These are phyloP conservation scores for Megamerina dolium DNA, from an alignment of 2,888 invertebrate species.

Conservation along the genomic window DNA sequence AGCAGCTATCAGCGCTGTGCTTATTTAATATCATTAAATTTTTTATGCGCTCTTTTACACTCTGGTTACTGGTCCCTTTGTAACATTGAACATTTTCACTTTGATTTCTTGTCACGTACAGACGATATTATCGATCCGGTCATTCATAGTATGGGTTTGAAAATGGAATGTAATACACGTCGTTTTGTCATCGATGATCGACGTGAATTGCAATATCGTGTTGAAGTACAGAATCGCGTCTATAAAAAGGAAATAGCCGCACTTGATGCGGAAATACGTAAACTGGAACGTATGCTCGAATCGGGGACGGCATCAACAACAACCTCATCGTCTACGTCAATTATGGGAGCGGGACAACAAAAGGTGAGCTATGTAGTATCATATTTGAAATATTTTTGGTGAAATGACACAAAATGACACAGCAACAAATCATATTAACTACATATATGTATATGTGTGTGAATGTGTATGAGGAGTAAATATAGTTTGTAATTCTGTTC, in stretches of 20 bases:
- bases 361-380: conserved; percentile 27
- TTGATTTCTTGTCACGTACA: too few species aligned
- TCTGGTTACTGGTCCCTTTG: too few species aligned
- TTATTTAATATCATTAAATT: too few species aligned
- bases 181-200: conserved; percentile 77
- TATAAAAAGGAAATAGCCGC: conserved; percentile 77
- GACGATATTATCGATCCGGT: conserved; percentile 71
- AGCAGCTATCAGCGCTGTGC: too few species aligned
- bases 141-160: conserved; percentile 81
- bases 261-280: conserved; percentile 70
- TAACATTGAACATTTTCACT: too few species aligned
- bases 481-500: too few species aligned
- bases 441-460: too few species aligned
- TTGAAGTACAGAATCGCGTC: conserved; percentile 86
- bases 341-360: conserved; percentile 33
- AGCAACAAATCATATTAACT: too few species aligned
- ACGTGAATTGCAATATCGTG: conserved; percentile 74
- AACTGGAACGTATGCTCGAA: conserved; percentile 66
- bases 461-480: too few species aligned
- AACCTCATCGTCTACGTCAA: conserved; percentile 51
- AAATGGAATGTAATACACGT: conserved; percentile 82
- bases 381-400: not conserved
- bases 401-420: too few species aligned
- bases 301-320: conserved; percentile 55
- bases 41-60: too few species aligned